A percentile compares a stretch with the other conserved stretches of the same genome.
Conservation (phyloP, 2,888 invertebrate genomes). For the Morpho deidamia region DNA sequence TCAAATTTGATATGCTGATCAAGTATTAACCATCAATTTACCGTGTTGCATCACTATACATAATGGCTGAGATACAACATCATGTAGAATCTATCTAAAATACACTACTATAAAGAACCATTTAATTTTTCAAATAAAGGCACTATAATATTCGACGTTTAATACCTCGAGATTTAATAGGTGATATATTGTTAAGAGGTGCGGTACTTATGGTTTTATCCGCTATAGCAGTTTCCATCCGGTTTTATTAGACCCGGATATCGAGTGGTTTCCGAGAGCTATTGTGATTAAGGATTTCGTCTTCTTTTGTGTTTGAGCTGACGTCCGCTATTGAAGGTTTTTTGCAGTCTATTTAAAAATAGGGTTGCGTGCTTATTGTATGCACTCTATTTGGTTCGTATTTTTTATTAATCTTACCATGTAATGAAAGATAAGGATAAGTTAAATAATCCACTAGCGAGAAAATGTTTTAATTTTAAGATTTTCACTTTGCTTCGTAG, state of each 20-base stretch:
- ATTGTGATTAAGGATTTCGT: conserved; percentile 57
- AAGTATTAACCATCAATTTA: too few relatives aligned
- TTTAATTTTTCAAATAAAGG: too few relatives aligned
- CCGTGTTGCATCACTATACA: too few relatives aligned
- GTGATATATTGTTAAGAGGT: conserved; percentile 31
- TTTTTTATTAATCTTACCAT: background rate
- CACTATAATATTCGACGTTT: too few relatives aligned
- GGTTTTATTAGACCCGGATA: conserved; percentile 66
- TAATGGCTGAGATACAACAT: too few relatives aligned
- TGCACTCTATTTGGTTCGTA: background rate
- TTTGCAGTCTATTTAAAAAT: conserved; percentile 19
- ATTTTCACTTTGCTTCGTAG: too few relatives aligned
- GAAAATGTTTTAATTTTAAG: too few relatives aligned
- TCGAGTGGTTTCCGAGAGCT: conserved; percentile 65
- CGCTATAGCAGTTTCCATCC: conserved; percentile 52
- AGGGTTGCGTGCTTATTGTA: conserved; percentile 4
- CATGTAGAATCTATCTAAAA: too few relatives aligned
- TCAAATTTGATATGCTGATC: too few relatives aligned
- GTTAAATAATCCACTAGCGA: too few relatives aligned
- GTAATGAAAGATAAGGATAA: too few relatives aligned
- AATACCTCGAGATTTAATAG: conserved; percentile 30
- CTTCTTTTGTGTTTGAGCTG: conserved; percentile 49
- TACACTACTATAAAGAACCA: too few relatives aligned
- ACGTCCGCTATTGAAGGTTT: conserved; percentile 44
- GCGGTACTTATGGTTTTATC: conserved; percentile 54